Evolutionary conservation across 2,888 invertebrate genomes (phyloP).

Genomic region (Digitonthophagus gazella): DNA sequence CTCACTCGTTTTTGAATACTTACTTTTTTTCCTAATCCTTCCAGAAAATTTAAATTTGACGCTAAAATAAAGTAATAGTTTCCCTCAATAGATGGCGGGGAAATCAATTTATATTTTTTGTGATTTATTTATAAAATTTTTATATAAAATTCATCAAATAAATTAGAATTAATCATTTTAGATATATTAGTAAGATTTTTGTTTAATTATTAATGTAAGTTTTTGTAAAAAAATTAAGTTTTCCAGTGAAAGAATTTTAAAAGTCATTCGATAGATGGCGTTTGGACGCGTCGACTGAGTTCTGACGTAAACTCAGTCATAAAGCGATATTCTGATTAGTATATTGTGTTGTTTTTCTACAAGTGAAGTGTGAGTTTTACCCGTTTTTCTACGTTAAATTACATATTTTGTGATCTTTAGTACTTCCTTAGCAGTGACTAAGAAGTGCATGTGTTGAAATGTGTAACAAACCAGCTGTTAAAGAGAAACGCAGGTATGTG

Average conservation of each 20-base stretch:
- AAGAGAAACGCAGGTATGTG: slow-evolving; percentile 70
- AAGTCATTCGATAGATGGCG: slow-evolving; percentile 24
- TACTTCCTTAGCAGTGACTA: slow-evolving; percentile 52
- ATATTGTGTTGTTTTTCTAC: slow-evolving; percentile 37
- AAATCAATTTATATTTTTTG: too few species aligned
- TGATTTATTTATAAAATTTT: too few species aligned
- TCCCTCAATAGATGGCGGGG: too few species aligned
- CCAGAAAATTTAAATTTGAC: neutral
- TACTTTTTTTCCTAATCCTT: neutral
- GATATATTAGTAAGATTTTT: neutral
- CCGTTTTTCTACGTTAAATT: slow-evolving; percentile 26
- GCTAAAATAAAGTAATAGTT: too few species aligned
- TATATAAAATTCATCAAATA: too few species aligned
- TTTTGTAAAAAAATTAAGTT: slow-evolving; percentile 11
- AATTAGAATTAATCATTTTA: too few species aligned
- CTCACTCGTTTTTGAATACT: slow-evolving; percentile 2
- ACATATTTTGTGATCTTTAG: slow-evolving; percentile 32
- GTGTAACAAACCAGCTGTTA: slow-evolving; percentile 50
- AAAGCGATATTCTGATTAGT: slow-evolving; percentile 40
- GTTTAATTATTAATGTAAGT: too few species aligned
- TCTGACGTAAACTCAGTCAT: slow-evolving; percentile 38
- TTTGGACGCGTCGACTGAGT: slow-evolving; percentile 34
- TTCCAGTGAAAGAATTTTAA: slow-evolving; percentile 8
- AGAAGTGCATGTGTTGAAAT: slow-evolving; percentile 46
- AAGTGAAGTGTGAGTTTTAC: slow-evolving; percentile 28